Base-by-base conservation (phyloP, 2,888 invertebrate genomes). In the Osedax fenrisi region DNA sequence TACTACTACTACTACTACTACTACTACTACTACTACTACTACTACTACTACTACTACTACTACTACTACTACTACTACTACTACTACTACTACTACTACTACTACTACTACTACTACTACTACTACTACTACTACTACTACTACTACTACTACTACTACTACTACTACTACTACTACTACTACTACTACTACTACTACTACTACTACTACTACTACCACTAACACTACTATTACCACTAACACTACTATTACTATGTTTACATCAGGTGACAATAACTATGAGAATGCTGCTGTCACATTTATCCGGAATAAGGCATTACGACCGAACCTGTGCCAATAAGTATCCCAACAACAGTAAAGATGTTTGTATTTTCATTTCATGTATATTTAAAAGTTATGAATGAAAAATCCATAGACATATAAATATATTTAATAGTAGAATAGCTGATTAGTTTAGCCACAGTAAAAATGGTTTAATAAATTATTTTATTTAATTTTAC, bases 271-370 rank as follows among this genome's bases (percentile, higher is more conserved):
- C 78, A 1, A 86, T 88, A 62, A 88, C 88, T 3, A 85, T 85
- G 0, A 80, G 87, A 23, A 87, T 87, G 68, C 81, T 88, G 10
- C 82, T 87, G 1, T 85, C 85, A 23, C 88, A 88, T 80, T 78
- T 86, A 23, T 82, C 85, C 23, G 88, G 88, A 13, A 86, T 88
- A 68, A 83, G 88, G 22, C 87, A 88, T 80, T 88, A 88, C 79
- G 78, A 80, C 24, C 85, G 82, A 73, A 77, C 17, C 59, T 76
- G 75, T n/a, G 27, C 73, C 23, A 69, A 77, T 27, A 77, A 25
- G 2, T 17, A 26, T 75, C 22, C 26, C 5, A n/a, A 68, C 26
- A 68, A 1, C 2, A 26, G 26, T 26, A 68, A 25, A 2, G 68
- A 68, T 26, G 41, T 41, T 17, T 10, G 41, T 41, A n/a, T n/a